phyloP scores from a whole-genome alignment of 2,797 vertebrate genomes.

The Gorsachius magnificus region DNA sequence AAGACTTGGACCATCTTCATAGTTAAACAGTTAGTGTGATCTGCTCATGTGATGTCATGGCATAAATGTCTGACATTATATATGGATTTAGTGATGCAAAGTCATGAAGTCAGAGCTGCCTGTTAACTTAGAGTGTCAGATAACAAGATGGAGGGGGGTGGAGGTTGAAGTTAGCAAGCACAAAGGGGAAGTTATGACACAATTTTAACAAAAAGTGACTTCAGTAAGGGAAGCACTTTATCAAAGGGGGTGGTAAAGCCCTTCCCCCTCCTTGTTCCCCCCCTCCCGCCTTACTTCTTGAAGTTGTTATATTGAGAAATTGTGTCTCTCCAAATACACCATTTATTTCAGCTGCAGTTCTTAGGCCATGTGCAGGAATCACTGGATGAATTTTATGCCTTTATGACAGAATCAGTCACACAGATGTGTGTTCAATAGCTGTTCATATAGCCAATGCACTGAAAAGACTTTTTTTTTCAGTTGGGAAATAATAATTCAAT shows the following conservation, averaged over 20 bases:
- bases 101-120: not conserved
- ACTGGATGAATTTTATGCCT: not conserved
- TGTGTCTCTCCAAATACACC: not conserved
- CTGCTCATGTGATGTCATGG: rapidly evolving
- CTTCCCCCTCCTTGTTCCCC: rapidly evolving
- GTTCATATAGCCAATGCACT: not conserved
- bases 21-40: not conserved
- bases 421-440: not conserved
- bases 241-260: not conserved
- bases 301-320: not conserved
- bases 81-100: not conserved
- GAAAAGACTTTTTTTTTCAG: not conserved
- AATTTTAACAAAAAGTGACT: not conserved
- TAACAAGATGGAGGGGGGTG: not conserved
- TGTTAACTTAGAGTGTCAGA: not conserved
- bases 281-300: not conserved
- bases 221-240: not conserved
- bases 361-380: not conserved
- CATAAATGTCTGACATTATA: not conserved
- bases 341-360: not conserved
- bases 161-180: not conserved
- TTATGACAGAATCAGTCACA: not conserved
- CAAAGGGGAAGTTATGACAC: not conserved
- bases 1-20: not conserved
- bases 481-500: not conserved